Base-by-base conservation (phyloP, 2,797 vertebrate genomes). In the Agapornis canus region DNA sequence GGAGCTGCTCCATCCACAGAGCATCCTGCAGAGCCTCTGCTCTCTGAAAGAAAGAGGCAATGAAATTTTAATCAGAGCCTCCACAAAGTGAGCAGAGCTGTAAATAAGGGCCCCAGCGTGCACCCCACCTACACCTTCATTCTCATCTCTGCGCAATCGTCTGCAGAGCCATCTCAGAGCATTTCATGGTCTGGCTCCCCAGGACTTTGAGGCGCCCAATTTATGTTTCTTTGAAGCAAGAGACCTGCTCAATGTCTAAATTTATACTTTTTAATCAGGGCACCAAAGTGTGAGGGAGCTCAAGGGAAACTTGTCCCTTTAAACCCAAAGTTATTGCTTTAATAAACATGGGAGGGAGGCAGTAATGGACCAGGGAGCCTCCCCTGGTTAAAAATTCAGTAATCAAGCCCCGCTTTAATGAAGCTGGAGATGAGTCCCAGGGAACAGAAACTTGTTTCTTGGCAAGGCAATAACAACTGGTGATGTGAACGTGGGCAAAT, bases 321-420 rank as follows among this genome's bases (percentile, higher is more conserved):
- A 94, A 95, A 96, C 96, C 93, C 88, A 92, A 97, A 97, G 86
- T 97, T 97, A 97, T 96, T 92, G 94, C 94, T 97, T 97, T 97
- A 97, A 97, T 97, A 97, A 97, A 79, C 78, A 57, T 5, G 63
- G 87, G 72, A 85, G 23, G 51, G 48, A 96, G 84, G 88, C 47
- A n/a, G 51, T 77, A 60, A 86, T 32, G 51, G 86, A 61, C 63
- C 17, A 6, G 57, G 75, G 78, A 81, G 66, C 86, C 85, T 90
- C 86, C 82, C 63, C 64, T 95, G 77, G 70, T 96, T 95, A 95
- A 84, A 95, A 49, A 59, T 52, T 91, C 54, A 89, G 81, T 12
- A 72, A 10, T 56, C 66, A 72, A 89, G 65, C 79, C 63, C 81
- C 20, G 76, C 51, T 94, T 31, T 96, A 95, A 94, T 92, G 94